Evolutionary conservation across 2,113 vertebrate species (phyloP), one percentile per base, ranked within the genome.

Genomic region (Loxodonta africana): DNA sequence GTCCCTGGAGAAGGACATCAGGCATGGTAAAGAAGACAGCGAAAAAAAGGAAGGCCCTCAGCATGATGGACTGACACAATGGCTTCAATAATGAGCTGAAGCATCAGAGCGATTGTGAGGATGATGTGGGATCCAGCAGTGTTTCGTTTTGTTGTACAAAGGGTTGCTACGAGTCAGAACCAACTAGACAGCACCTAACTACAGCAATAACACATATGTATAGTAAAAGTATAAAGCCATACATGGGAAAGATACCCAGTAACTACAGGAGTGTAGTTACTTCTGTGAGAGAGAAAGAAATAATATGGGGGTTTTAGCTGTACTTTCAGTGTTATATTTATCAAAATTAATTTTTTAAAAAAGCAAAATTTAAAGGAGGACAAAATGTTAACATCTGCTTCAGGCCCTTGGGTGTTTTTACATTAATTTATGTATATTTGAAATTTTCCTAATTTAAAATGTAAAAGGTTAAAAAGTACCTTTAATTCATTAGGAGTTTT

Each of bases 361-460:
- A 78, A 87, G 48, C 8, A 94, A 48, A 53, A 78, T 82, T 41
- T 62, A 71, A 65, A 92, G 30, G 9, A 76, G 65, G 14, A 81
- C 4, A 73, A 93, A 89, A 74, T 76, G 37, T 81, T 85, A 78
- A 89, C 9, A 92, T 37, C 6, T 96, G 44, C 12, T 88, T 92
- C 41, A 69, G 20, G 20, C 48, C 37, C 8, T 77, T 89, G 18
- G 11, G 51, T 63, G n/a, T 63, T 89, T 91, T 80, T 48, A 74
- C 48, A 65, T 88, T 83, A 83, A 37, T 78, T 92, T 84, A 84
- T 28, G 25, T 33, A 6, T 57, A 81, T 88, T 63, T 46, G 10
- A 84, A 96, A 78, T 81, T 89, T 65, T 7, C 28, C 23, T 65
- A 84, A 85, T 60, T 89, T 92, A 83, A 53, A 92, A 90, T 82